Evolutionary conservation across 2,113 vertebrate species (phyloP).

Genomic region (Brachyhypopomus gauderio): DNA sequence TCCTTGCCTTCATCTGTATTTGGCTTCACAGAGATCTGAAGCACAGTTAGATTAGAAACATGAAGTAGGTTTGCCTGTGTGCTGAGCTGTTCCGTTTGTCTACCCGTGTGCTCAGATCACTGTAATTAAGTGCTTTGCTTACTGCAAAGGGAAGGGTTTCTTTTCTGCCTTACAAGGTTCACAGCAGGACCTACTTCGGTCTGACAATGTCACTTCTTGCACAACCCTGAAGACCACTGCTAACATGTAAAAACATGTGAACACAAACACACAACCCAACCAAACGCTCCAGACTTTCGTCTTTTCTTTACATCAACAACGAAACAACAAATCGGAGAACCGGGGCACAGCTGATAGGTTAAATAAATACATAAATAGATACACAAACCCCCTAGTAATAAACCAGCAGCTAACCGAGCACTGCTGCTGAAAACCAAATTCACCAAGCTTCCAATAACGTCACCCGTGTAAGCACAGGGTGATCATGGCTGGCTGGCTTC

Average conservation of each 20-base stretch:
- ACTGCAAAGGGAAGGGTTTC: constrained; percentile 16
- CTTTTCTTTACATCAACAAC: neutral
- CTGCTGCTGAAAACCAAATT: neutral
- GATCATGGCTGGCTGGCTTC: neutral
- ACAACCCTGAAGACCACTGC: constrained; percentile 17
- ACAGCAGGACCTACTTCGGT: constrained; percentile 14
- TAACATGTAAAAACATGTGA: neutral
- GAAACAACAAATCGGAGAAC: neutral
- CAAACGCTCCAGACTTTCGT: neutral
- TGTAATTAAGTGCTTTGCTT: constrained; percentile 32
- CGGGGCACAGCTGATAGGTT: neutral
- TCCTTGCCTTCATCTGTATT: no score
- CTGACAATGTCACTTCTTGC: constrained; percentile 19
- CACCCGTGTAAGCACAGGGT: neutral
- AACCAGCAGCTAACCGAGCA: no score
- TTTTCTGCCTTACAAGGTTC: constrained; percentile 13
- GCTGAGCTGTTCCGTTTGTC: neutral
- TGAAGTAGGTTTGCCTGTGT: neutral
- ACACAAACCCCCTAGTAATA: no score
- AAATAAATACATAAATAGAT: no score
- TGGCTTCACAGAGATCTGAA: neutral
- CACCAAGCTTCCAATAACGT: neutral
- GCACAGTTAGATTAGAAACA: neutral
- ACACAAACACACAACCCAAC: neutral
- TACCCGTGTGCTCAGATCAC: neutral